Base-by-base conservation (phyloP, 53 echinoderm and acorn worm genomes). In the Hippasteria phrygiana region DNA sequence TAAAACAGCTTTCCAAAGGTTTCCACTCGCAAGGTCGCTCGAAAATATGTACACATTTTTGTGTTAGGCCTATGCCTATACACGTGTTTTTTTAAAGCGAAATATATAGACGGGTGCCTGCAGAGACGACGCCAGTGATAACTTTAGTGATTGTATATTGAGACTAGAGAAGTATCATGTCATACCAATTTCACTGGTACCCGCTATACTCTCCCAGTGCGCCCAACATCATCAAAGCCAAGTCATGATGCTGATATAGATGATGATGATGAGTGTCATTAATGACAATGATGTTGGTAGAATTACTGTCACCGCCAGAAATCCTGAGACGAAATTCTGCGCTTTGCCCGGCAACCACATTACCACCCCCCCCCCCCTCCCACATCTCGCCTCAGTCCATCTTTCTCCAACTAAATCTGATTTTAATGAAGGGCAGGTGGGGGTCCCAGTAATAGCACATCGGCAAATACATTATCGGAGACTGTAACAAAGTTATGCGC, bases 401-500 rank as follows among this genome's bases (percentile, higher is more conserved):
- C 46, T 28, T 50, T 37, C 62, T 29, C 67, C 29, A 0, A 9
- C 16, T 38, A 38, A 74, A 74, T 74, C 74, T 43, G 74, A 74
- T 43, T 74, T 46, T 74, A 34, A 83, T 46, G 83, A 46, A 66
- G 66, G 70, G 80, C 89, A 89, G 89, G 89, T 89, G 89, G 72
- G 71, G 43, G 53, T 26, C 32, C 0, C 16, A 14, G n/a, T n/a
- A 71, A 54, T 35, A 43, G 9, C 13, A 71, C 80, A 72, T 72
- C 55, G 42, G 72, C 78, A 89, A 69, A 72, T 55, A 89, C 80
- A 88, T 89, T 89, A 89, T 72, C 73, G 43, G 73, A 47, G 48
- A 70, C 72, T 81, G 59, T 81, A 72, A 90, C 90, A 71, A 81
- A 80, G 55, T 81, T 90, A 90, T 78, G 90, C 71, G 70, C 71